Evolutionary conservation across 2,888 invertebrate species (phyloP).

Genomic region (Artemia sinica): DNA sequence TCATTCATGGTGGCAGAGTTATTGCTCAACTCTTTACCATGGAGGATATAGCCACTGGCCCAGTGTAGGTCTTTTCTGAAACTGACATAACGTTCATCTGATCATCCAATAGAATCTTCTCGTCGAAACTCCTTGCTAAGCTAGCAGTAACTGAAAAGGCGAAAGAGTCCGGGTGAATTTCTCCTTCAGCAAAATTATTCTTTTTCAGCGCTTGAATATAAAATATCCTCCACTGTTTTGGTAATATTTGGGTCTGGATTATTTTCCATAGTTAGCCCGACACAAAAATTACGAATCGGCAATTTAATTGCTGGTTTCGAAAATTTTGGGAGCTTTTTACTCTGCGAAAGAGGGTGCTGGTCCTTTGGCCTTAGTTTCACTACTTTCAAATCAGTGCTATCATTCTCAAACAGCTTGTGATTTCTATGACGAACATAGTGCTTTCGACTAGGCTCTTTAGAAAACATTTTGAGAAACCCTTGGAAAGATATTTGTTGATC

Average conservation of each 20-base stretch:
- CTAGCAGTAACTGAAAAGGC: background rate
- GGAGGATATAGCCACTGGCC: background rate
- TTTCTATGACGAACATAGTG: no score
- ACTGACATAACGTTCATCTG: background rate
- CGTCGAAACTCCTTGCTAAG: background rate
- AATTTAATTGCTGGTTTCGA: background rate
- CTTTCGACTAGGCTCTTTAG: no score
- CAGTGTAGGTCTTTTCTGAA: constrained; percentile 6
- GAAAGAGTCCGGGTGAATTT: background rate
- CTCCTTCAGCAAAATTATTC: no score
- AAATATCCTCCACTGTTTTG: no score
- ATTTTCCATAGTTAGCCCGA: background rate
- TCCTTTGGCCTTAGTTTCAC: background rate
- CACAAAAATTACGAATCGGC: background rate
- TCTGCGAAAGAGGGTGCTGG: no score
- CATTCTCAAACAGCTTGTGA: no score
- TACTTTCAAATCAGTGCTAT: no score
- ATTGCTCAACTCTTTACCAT: background rate
- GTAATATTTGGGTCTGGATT: background rate
- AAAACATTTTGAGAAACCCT: no score
- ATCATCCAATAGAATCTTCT: background rate
- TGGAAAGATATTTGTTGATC: no score
- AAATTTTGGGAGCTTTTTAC: background rate
- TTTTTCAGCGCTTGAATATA: no score
- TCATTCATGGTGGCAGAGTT: background rate